Evolutionary conservation across 2,797 vertebrate genomes (phyloP).

Genomic region (Scleropages formosus): DNA sequence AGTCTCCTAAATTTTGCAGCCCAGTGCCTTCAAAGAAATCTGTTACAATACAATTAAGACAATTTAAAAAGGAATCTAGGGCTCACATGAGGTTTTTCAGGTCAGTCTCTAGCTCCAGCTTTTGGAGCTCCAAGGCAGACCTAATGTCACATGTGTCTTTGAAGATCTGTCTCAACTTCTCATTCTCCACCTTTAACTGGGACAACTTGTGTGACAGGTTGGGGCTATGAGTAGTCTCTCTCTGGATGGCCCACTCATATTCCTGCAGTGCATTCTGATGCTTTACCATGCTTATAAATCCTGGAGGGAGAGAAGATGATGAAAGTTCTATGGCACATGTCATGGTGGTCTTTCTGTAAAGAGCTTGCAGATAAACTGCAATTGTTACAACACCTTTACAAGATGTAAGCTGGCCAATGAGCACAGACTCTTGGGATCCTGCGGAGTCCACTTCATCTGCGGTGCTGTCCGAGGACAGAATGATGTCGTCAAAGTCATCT

Average conservation of each 20-base stretch:
- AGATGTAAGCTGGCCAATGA: slow-evolving; percentile 71
- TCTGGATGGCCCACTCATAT: slow-evolving; percentile 82
- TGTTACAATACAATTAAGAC: too few relatives aligned
- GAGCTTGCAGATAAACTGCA: slow-evolving; percentile 70
- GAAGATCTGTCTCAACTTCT: slow-evolving; percentile 61
- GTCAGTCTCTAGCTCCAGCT: slow-evolving; percentile 80
- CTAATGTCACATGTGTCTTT: slow-evolving; percentile 77
- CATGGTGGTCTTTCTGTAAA: too few relatives aligned
- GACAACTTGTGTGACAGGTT: slow-evolving; percentile 72
- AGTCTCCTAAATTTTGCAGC: too few relatives aligned
- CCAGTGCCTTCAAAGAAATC: background rate
- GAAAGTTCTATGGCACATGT: too few relatives aligned
- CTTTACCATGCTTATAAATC: slow-evolving; percentile 79
- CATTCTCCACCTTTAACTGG: slow-evolving; percentile 73
- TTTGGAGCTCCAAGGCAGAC: slow-evolving; percentile 76
- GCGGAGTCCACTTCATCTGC: slow-evolving; percentile 76
- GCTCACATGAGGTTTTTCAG: slow-evolving; percentile 81
- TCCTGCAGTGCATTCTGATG: slow-evolving; percentile 85
- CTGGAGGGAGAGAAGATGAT: slow-evolving; percentile 54
- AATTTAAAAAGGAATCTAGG: background rate
- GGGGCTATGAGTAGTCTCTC: slow-evolving; percentile 68
- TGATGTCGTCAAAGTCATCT: slow-evolving; percentile 77
- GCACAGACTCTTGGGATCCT: slow-evolving; percentile 67
- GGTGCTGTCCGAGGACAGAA: slow-evolving; percentile 78
- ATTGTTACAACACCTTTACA: too few relatives aligned